phyloP scores from a whole-genome alignment of 2,113 vertebrate species.

The Pseudorectes ferrugineus region DNA sequence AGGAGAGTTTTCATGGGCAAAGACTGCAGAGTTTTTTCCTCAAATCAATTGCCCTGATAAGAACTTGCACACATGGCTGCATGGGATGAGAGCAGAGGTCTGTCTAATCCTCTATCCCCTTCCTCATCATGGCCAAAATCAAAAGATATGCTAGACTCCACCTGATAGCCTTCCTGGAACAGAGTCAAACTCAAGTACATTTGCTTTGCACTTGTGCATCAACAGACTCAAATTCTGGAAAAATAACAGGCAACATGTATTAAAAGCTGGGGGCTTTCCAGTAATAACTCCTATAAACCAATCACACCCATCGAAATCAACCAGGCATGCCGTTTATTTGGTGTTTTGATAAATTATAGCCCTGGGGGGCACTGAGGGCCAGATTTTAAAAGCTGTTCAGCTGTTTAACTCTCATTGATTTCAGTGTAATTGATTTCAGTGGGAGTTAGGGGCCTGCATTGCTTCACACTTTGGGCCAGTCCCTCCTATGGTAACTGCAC shows the following conservation, averaged over 20 bases:
- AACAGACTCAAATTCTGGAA: not conserved
- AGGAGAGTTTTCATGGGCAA: not conserved
- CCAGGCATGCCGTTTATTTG: constrained; percentile 31
- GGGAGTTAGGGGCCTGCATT: constrained; percentile 42
- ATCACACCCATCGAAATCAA: constrained; percentile 2
- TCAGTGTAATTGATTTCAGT: constrained; percentile 54
- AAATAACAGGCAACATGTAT: not conserved
- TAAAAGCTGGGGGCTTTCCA: constrained; percentile 17
- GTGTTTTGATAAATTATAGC: constrained; percentile 48
- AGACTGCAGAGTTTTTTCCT: not conserved
- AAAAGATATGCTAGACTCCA: not conserved
- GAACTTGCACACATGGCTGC: not conserved
- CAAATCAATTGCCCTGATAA: not conserved
- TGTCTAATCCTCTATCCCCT: not conserved
- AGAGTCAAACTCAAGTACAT: not conserved
- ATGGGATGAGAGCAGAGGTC: not conserved
- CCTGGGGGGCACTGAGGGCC: not conserved
- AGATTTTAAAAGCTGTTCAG: constrained; percentile 48
- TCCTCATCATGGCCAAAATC: not conserved
- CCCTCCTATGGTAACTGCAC: constrained; percentile 16
- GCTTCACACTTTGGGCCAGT: constrained; percentile 9
- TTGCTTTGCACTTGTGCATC: not conserved
- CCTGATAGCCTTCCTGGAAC: not conserved
- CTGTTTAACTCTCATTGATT: constrained; percentile 56
- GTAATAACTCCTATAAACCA: constrained; percentile 1